phyloP scores from a whole-genome alignment of 2,113 vertebrate genomes.

The Butorides virescens region DNA sequence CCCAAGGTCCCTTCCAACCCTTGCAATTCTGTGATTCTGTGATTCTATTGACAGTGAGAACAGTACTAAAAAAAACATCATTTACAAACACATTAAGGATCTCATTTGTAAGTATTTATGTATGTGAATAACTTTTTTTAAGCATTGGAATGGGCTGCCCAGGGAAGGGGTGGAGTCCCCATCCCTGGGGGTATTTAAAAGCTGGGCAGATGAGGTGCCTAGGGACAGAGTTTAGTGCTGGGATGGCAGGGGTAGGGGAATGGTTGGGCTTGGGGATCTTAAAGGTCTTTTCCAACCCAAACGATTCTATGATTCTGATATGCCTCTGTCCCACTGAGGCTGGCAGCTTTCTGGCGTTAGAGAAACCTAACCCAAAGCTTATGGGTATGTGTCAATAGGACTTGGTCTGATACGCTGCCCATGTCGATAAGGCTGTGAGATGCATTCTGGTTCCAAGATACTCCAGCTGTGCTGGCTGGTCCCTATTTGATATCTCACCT shows the following conservation, averaged over 20 bases:
- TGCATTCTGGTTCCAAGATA: background rate
- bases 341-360: background rate
- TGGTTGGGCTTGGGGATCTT: too few relatives aligned
- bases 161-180: too few relatives aligned
- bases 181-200: too few relatives aligned
- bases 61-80: background rate
- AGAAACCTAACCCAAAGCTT: background rate
- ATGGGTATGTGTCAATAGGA: background rate
- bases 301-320: background rate
- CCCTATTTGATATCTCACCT: background rate
- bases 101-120: background rate
- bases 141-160: too few relatives aligned
- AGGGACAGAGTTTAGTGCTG: too few relatives aligned
- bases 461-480: background rate
- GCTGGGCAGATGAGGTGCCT: too few relatives aligned
- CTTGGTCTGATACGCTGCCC: fast-evolving
- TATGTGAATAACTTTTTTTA: background rate
- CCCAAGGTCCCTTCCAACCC: too few relatives aligned
- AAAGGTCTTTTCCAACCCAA: too few relatives aligned
- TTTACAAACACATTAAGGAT: fast-evolving
- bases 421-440: background rate
- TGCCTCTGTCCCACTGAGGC: background rate
- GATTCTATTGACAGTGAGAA: background rate
- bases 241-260: too few relatives aligned
- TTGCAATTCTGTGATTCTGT: too few relatives aligned